Percentiles rank a stretch among this genome's conserved stretches.
These are phyloP conservation scores for Netelia inedita DNA, from an alignment of 2,888 invertebrate species.

Conservation along the genomic window DNA sequence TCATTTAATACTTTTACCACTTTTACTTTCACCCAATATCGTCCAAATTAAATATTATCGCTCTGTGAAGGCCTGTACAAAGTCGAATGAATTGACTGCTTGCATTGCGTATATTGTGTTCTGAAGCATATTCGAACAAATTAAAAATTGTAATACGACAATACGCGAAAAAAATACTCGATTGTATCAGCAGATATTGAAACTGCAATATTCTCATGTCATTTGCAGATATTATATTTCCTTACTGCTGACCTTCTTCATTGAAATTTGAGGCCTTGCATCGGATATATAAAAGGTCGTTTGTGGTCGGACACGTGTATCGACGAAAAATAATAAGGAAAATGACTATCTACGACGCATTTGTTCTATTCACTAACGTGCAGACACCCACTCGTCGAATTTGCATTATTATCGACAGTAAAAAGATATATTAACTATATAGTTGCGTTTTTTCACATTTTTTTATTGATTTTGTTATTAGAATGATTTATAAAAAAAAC, in stretches of 20 bases:
- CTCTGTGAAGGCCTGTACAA: no score
- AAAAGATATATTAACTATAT: no score
- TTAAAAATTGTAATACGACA: no score
- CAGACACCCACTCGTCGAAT: no score
- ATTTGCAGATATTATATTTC: constrained; percentile 16
- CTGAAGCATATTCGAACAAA: no score
- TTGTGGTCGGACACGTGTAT: constrained; percentile 2
- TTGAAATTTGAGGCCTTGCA: constrained; percentile 30
- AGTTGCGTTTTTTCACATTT: no score
- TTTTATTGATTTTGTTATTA: no score
- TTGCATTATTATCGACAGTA: no score
- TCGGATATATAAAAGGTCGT: background rate
- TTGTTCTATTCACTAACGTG: background rate
- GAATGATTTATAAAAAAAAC: no score
- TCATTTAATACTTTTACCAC: background rate
- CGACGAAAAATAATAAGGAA: background rate
- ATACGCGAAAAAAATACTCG: background rate
- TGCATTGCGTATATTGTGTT: no score
- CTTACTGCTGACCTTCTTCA: constrained; percentile 29
- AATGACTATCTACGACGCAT: background rate
- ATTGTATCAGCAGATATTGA: constrained; percentile 1
- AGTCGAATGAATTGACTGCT: no score
- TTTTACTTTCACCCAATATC: background rate
- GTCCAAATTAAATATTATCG: background rate
- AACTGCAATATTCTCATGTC: background rate